Evolutionary conservation across 2,888 invertebrate species (phyloP).

Genomic region (Dorcus hopei): DNA sequence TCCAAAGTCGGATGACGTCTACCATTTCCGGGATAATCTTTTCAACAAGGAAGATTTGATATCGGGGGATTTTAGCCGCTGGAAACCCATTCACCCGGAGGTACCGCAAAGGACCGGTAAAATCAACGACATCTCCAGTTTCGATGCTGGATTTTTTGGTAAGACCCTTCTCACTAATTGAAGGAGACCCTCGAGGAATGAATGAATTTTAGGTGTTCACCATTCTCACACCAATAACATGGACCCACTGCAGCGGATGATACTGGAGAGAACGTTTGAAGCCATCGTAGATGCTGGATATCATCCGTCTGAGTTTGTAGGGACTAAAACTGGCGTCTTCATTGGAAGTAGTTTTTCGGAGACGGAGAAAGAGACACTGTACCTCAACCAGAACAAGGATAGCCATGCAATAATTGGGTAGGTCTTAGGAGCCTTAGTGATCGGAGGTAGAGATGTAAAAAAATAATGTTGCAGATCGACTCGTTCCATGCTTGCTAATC

Average conservation of each 20-base stretch:
- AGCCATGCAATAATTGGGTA: not conserved
- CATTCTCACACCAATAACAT: slow-evolving; percentile 60
- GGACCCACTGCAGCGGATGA: slow-evolving; percentile 57
- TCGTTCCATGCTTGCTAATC: slow-evolving; percentile 81
- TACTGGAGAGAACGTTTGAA: slow-evolving; percentile 60
- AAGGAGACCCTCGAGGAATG: not conserved
- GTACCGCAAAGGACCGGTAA: slow-evolving; percentile 66
- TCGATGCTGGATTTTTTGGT: slow-evolving; percentile 57
- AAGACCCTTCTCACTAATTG: not conserved
- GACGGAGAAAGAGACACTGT: slow-evolving; percentile 60
- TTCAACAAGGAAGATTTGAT: slow-evolving; percentile 80
- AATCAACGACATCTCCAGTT: slow-evolving; percentile 53
- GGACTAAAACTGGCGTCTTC: slow-evolving; percentile 76
- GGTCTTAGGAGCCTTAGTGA: not conserved
- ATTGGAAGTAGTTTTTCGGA: slow-evolving; percentile 77
- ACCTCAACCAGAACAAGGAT: not conserved
- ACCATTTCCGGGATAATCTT: slow-evolving; percentile 67
- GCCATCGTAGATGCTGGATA: slow-evolving; percentile 61
- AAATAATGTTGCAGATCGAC: not conserved
- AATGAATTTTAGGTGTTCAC: slow-evolving; percentile 25
- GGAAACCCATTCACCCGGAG: slow-evolving; percentile 64
- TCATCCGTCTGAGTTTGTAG: slow-evolving; percentile 67
- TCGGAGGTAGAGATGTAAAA: not conserved
- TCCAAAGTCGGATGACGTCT: slow-evolving; percentile 73
- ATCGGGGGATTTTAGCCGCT: slow-evolving; percentile 74